Conservation (phyloP, 2,888 invertebrate species). For the Pilophorus perplexus region DNA sequence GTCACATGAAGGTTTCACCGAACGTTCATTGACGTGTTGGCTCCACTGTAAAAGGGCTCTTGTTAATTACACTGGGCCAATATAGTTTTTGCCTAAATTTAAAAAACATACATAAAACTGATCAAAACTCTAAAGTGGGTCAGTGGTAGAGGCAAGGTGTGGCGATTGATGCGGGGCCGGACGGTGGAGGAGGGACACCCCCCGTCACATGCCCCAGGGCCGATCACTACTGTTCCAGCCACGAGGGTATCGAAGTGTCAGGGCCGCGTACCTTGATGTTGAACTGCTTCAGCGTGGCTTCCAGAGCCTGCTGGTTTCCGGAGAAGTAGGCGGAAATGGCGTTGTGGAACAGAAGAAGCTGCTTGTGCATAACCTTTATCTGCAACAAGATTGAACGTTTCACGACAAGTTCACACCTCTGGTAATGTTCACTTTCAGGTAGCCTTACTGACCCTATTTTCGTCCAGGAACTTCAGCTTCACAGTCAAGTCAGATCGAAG, state of each 20-base stretch:
- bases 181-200: conserved; percentile 16
- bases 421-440: too few relatives aligned
- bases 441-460: conserved; percentile 92
- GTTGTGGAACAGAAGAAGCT: conserved; percentile 91
- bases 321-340: conserved; percentile 96
- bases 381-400: too few relatives aligned
- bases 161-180: conserved; percentile 18
- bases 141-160: conserved; percentile 39
- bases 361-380: conserved; percentile 99
- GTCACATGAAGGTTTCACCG: too few relatives aligned
- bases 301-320: conserved; percentile 89
- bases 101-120: too few relatives aligned
- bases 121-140: too few relatives aligned
- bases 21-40: too few relatives aligned
- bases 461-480: conserved; percentile 94
- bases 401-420: too few relatives aligned
- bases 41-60: too few relatives aligned
- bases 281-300: conserved; percentile 92
- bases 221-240: conserved; percentile 69
- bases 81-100: too few relatives aligned
- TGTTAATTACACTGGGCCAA: too few relatives aligned
- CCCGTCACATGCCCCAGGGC: conserved; percentile 38
- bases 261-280: conserved; percentile 85
- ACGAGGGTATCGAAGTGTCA: conserved; percentile 72
- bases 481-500: conserved; percentile 89